Base-by-base conservation (phyloP, 2,113 vertebrate genomes). In the Sarotherodon lohbergeri region DNA sequence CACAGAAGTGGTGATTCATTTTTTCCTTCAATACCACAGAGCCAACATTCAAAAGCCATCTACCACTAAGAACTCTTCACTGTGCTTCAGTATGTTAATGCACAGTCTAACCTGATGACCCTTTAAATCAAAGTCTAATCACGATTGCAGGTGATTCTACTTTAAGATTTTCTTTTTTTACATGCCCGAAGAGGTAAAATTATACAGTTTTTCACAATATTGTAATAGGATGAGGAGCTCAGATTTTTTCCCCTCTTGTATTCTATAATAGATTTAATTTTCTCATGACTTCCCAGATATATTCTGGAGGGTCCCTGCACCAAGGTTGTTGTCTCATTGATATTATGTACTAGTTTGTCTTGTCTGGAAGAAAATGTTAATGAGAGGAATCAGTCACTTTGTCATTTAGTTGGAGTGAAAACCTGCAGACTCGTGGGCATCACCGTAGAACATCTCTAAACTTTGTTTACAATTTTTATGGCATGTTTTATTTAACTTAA, bases 51-150 rank as follows among this genome's bases (percentile, higher is more conserved):
- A 87, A 88, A 81, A 85, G 34, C 76, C 43, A 85, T 54, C 34
- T 36, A 80, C 34, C 36, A 68, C 55, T 61, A 84, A 91, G 86
- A 85, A 71, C 87, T 89, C 55, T 54, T 50, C 85, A 91, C 81
- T 46, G 80, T 41, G 88, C 55, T 68, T 43, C 27, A 88, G 17
- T 73, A 89, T 88, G 90, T 90, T 57, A 89, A 46, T 55, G 3
- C 57, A 6, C 56, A 79, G 41, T 91, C 32, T 3, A 86, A 80
- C 22, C 54, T 80, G 84, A 27, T 43, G 71, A 81, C 71, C 80
- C 89, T 90, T 86, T 73, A 81, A 88, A 90, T 92, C 80, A 76
- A 85, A 81, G 59, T 61, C 71, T 80, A 27, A 7, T 79, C 41
- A 83, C 24, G 3, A 85, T 41, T 46, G n/a, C 29, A 56, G 54